Conservation (phyloP, 2,797 vertebrate species). For the Protonibea diacanthus region DNA sequence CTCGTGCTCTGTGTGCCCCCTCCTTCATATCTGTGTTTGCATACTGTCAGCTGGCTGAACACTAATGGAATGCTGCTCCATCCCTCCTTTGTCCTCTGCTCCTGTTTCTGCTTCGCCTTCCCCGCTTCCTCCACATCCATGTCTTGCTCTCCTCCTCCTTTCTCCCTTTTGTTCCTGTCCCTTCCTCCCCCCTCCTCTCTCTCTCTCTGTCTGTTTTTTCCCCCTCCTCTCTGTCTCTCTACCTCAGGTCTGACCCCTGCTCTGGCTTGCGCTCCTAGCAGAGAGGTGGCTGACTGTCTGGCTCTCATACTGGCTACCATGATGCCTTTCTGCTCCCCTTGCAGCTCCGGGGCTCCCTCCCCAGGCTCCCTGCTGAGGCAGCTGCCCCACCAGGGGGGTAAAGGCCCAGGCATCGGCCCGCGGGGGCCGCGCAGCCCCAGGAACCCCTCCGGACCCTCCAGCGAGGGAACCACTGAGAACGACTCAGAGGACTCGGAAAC, state of each 20-base stretch:
- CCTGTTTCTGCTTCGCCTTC: conserved; percentile 60
- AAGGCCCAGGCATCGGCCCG: conserved; percentile 53
- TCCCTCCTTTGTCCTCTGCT: conserved; percentile 61
- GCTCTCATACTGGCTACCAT: conserved; percentile 99
- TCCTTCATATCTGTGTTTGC: conserved; percentile 20
- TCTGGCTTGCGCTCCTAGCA: conserved; percentile 99
- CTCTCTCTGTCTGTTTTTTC: conserved; percentile 29
- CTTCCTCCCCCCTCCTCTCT: conserved; percentile 15
- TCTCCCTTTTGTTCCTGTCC: neutral
- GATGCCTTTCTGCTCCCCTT: conserved; percentile 99
- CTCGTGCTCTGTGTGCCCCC: conserved; percentile 22
- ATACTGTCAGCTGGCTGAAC: conserved; percentile 64
- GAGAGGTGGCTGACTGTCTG: conserved; percentile 98
- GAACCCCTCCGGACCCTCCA: conserved; percentile 82
- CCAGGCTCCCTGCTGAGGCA: conserved; percentile 91
- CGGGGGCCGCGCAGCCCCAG: conserved; percentile 75
- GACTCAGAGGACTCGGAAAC: conserved; percentile 95
- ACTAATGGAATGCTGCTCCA: conserved; percentile 83
- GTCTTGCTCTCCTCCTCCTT: conserved; percentile 25
- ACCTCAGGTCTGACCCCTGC: conserved; percentile 96
- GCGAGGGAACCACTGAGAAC: conserved; percentile 89
- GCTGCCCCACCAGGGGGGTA: conserved; percentile 71
- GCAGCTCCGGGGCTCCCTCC: conserved; percentile 93
- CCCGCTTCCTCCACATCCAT: conserved; percentile 57
- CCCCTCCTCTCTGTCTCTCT: conserved; percentile 60